phyloP scores from a whole-genome alignment of 2,797 vertebrate genomes.

The Sebastes hubbsi region DNA sequence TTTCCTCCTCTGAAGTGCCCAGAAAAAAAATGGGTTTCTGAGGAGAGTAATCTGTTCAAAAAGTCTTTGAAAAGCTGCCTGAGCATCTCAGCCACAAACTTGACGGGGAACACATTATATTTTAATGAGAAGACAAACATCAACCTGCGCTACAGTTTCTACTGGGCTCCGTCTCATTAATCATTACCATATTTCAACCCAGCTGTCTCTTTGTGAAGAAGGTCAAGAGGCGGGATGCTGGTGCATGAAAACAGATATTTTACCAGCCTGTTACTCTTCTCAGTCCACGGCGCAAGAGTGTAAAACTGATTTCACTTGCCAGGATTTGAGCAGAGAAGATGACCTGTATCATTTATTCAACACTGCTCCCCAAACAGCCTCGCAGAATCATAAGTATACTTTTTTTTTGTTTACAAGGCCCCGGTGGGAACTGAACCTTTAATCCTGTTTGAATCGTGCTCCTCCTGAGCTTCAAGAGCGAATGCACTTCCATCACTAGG shows the following conservation, averaged over 20 bases:
- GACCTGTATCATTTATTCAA: constrained; percentile 32
- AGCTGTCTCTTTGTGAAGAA: constrained; percentile 1
- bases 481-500: constrained; percentile 21
- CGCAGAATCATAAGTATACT: constrained; percentile 11
- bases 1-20: constrained; percentile 30
- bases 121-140: constrained; percentile 44
- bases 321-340: constrained; percentile 6
- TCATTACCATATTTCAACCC: constrained; percentile 10
- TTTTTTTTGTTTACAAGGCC: neutral
- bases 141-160: constrained; percentile 20
- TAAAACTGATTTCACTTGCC: constrained; percentile 5
- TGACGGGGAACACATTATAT: constrained; percentile 17
- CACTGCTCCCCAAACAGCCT: neutral
- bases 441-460: constrained; percentile 40
- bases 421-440: constrained; percentile 8
- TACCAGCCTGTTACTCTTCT: neutral
- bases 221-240: constrained; percentile 31
- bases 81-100: constrained; percentile 8
- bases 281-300: neutral
- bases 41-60: constrained; percentile 33
- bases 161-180: constrained; percentile 2
- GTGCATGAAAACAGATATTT: constrained; percentile 11
- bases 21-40: constrained; percentile 39
- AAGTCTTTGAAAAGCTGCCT: constrained; percentile 40
- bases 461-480: constrained; percentile 15